Conservation (phyloP, 2,113 vertebrate species). For the Galbula dea region DNA sequence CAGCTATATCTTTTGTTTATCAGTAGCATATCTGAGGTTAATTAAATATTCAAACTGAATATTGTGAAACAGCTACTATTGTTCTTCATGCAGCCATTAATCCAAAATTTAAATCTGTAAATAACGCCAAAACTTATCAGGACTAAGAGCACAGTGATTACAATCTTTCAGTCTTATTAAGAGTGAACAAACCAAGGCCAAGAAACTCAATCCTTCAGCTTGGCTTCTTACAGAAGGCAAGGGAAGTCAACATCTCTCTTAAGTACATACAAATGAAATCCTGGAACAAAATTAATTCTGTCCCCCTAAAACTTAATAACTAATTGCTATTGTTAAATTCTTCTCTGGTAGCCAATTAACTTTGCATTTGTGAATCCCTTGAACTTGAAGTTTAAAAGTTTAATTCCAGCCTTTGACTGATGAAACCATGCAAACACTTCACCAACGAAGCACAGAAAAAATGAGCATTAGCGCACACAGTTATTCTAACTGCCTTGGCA, state of each 20-base stretch:
- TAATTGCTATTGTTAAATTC: neutral
- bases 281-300: fast-evolving
- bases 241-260: neutral
- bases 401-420: neutral
- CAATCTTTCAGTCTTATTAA: neutral
- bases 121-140: neutral
- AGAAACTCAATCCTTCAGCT: neutral
- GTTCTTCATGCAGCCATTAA: neutral
- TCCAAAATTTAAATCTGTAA: neutral
- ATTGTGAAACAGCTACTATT: neutral
- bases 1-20: neutral
- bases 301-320: neutral
- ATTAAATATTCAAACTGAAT: neutral
- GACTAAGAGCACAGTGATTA: neutral
- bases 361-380: neutral
- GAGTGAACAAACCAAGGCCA: neutral
- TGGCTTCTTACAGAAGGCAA: neutral
- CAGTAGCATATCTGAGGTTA: neutral
- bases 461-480: fast-evolving
- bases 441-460: neutral
- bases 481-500: neutral
- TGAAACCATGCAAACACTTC: neutral
- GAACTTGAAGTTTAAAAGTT: neutral
- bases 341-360: neutral
- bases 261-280: fast-evolving